Base-by-base conservation (phyloP, 2,113 vertebrate species). In the Galbula dea region DNA sequence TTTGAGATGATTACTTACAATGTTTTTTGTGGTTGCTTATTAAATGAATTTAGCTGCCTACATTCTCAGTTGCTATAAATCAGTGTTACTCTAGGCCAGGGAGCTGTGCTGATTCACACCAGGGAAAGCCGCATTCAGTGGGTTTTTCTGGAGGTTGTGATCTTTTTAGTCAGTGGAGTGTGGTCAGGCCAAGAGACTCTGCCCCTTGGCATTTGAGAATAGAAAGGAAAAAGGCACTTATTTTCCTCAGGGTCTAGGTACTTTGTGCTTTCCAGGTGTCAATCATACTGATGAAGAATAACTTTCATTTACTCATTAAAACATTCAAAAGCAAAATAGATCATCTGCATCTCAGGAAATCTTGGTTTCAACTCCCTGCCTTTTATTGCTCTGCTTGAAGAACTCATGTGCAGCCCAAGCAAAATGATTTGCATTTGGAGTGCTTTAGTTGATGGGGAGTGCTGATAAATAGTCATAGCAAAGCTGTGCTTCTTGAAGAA, bases 21-120 rank as follows among this genome's bases (percentile, higher is more conserved):
- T 57, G 37, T 51, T 71, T 89, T 91, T 88, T 94, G 93, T 71
- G 91, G 83, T 93, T 85, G 52, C 66, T 94, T 77, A 48, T 91
- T 76, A 92, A 86, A 83, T 87, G 59, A 83, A 66, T 89, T 77
- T 48, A 92, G 43, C 83, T 90, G 58, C 43, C 77, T 92, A 17
- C 51, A 9, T 62, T 61, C 63, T 85, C 75, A 48, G 3, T 29
- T 45, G 62, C 84, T 69, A 52, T 95, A 86, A 96, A 93, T 95
- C 83, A 90, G 8, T 51, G 36, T 73, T 79, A 72, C 23, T 57
- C 51, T 76, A 67, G 51, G 83, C 63, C 18, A 26, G 82, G 57
- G 61, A 72, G 57, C 73, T 77, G 73, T 32, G 51, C 65, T 78
- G 86, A 75, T 95, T 93, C 80, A 55, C 65, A 27, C 48, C 30